phyloP scores from a whole-genome alignment of 1,140 invertebrate genomes.

The Trichogramma pretiosum region DNA sequence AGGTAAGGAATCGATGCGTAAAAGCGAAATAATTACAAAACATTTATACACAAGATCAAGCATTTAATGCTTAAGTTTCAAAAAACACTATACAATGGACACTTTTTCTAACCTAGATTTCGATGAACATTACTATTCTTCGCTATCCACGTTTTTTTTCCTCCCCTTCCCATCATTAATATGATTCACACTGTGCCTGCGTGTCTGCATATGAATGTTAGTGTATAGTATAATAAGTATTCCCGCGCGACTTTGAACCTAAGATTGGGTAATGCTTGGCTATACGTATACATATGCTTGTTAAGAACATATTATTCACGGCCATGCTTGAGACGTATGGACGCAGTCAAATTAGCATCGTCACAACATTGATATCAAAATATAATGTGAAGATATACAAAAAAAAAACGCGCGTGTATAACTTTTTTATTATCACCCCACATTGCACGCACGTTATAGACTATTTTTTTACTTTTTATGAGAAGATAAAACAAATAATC shows the following conservation, averaged over 20 bases:
- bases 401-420: slow-evolving; percentile 30
- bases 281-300: too few species aligned
- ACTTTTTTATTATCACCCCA: slow-evolving; percentile 12
- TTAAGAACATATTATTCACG: too few species aligned
- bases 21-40: slow-evolving; percentile 30
- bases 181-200: too few species aligned
- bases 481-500: too few species aligned
- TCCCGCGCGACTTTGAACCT: slow-evolving; percentile 22
- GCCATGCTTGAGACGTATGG: too few species aligned
- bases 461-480: slow-evolving; percentile 1
- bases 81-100: slow-evolving; percentile 58
- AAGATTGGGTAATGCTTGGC: too few species aligned
- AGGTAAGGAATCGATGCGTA: background rate
- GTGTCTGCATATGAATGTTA: background rate
- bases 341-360: too few species aligned
- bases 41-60: slow-evolving; percentile 53
- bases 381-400: too few species aligned
- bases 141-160: too few species aligned
- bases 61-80: slow-evolving; percentile 58
- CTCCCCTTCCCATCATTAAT: too few species aligned
- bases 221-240: too few species aligned
- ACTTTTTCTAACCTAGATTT: slow-evolving; percentile 46
- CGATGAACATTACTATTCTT: slow-evolving; percentile 34
- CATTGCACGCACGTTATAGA: background rate
- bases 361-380: too few species aligned